These are phyloP conservation scores for Oenanthe melanoleuca DNA, from an alignment of 2,113 vertebrate species.

Conservation along the genomic window DNA sequence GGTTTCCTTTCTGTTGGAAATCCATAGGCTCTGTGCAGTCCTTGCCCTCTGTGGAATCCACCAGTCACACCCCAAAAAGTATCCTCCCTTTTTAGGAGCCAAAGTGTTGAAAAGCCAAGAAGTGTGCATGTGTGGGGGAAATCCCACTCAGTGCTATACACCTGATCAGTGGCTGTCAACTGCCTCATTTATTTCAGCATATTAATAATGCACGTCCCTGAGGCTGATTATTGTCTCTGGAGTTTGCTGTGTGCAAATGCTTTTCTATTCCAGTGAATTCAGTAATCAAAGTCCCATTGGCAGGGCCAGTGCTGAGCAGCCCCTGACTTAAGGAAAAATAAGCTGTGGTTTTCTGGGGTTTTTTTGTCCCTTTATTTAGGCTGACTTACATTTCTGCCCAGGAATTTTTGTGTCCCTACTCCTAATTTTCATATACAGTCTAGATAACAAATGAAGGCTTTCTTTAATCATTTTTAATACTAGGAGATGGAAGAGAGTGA, in stretches of 20 bases:
- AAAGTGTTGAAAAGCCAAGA: not conserved
- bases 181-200: not conserved
- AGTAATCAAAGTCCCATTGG: not conserved
- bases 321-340: not conserved
- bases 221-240: constrained; percentile 32
- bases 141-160: not conserved
- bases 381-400: not conserved
- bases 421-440: not conserved
- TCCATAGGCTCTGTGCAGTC: not conserved
- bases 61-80: not conserved
- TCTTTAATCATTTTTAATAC: constrained; percentile 41
- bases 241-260: not conserved
- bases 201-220: constrained; percentile 25
- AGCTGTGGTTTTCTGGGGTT: not conserved
- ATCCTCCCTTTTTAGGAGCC: not conserved
- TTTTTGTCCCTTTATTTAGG: not conserved
- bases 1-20: not conserved
- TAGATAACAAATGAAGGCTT: constrained; percentile 34
- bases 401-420: not conserved
- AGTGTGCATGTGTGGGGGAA: not conserved
- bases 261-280: constrained; percentile 15
- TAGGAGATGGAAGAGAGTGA: not conserved
- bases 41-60: not conserved
- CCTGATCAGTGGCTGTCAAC: not conserved
- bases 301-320: not conserved